Conservation (phyloP, 2,888 invertebrate species). For the Lycia hirtaria region DNA sequence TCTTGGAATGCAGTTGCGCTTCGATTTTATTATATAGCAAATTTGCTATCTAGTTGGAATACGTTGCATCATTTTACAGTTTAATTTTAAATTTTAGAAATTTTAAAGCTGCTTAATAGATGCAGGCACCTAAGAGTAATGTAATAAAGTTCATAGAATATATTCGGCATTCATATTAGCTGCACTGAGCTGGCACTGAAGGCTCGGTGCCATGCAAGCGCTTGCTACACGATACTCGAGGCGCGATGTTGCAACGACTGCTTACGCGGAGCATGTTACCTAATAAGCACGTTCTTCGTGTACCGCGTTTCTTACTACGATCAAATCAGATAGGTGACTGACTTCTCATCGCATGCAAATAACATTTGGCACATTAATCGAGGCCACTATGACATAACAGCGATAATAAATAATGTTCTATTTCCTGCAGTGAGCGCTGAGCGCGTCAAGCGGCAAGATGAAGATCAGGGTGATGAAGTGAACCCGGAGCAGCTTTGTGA, state of each 20-base stretch:
- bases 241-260: slow-evolving; percentile 71
- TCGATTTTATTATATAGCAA: slow-evolving; percentile 36
- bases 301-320: slow-evolving; percentile 38
- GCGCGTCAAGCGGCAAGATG: slow-evolving; percentile 88
- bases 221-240: slow-evolving; percentile 67
- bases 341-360: slow-evolving; percentile 35
- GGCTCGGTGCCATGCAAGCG: slow-evolving; percentile 14
- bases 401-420: slow-evolving; percentile 24
- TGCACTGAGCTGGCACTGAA: slow-evolving; percentile 58
- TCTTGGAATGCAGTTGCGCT: slow-evolving; percentile 54
- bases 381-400: slow-evolving; percentile 21
- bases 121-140: neutral
- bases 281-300: slow-evolving; percentile 62
- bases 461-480: slow-evolving; percentile 87
- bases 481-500: slow-evolving; percentile 94
- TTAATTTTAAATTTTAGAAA: neutral
- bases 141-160: slow-evolving; percentile 41
- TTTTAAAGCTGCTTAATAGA: neutral
- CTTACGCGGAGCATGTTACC: slow-evolving; percentile 77
- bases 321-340: slow-evolving; percentile 34
- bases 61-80: slow-evolving; percentile 2
- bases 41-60: slow-evolving; percentile 21
- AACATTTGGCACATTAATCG: slow-evolving; percentile 26
- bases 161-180: slow-evolving; percentile 41
- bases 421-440: slow-evolving; percentile 72